A percentile compares a stretch with the other conserved stretches of the same genome.
Conservation (phyloP, 2,888 invertebrate species). For the Noctua comes region DNA sequence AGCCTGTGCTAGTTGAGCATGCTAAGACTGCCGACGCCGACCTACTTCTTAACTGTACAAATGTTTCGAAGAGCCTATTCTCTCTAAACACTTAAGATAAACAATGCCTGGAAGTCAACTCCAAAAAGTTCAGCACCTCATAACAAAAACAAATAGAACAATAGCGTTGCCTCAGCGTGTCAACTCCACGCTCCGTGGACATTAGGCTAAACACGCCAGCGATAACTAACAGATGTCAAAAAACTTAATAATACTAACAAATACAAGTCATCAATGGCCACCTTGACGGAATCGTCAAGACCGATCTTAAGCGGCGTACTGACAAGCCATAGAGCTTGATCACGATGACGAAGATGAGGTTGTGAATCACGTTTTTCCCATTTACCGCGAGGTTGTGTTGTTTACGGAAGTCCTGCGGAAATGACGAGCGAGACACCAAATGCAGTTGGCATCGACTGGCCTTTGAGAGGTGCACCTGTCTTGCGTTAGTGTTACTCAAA, state of each 20-base stretch:
- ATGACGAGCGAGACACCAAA: slow-evolving; percentile 66
- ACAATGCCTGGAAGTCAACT: slow-evolving; percentile 15
- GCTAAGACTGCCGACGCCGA: background rate
- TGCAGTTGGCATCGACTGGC: slow-evolving; percentile 64
- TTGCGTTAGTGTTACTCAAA: slow-evolving; percentile 29
- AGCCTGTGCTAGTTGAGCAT: slow-evolving; percentile 11
- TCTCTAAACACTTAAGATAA: slow-evolving; percentile 8
- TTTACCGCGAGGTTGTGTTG: slow-evolving; percentile 63
- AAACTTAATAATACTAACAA: slow-evolving; percentile 38
- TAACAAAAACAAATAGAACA: slow-evolving; percentile 33
- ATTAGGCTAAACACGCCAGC: slow-evolving; percentile 33
- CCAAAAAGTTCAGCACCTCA: slow-evolving; percentile 15
- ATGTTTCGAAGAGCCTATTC: slow-evolving; percentile 29
- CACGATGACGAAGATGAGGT: slow-evolving; percentile 35
- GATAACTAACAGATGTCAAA: slow-evolving; percentile 40
- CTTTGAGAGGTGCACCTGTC: slow-evolving; percentile 59
- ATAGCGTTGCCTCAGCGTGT: slow-evolving; percentile 34
- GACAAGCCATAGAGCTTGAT: slow-evolving; percentile 36
- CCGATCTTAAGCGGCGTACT: slow-evolving; percentile 32
- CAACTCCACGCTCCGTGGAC: slow-evolving; percentile 3
- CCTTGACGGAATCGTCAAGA: slow-evolving; percentile 34
- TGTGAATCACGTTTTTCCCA: slow-evolving; percentile 62
- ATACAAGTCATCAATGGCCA: slow-evolving; percentile 33
- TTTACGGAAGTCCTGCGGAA: slow-evolving; percentile 79
- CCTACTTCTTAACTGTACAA: slow-evolving; percentile 38